Percentiles rank a stretch among this genome's conserved stretches.
These are phyloP conservation scores for Polyodon spathula DNA, from an alignment of 2,113 vertebrate genomes.

Conservation along the genomic window DNA sequence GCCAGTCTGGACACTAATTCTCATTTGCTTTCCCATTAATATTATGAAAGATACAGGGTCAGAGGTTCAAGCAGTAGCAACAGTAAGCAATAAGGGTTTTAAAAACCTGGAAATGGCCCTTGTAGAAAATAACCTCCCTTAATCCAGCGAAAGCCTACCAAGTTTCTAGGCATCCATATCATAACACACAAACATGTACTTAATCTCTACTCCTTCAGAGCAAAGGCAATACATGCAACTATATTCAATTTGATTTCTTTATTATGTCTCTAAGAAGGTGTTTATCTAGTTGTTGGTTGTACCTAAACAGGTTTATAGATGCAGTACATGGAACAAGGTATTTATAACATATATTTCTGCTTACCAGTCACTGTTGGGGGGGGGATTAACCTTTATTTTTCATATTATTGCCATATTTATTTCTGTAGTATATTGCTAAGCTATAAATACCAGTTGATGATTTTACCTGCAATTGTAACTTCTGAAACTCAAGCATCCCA, in stretches of 20 bases:
- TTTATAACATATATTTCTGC: slow-evolving; percentile 20
- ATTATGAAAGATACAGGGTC: slow-evolving; percentile 44
- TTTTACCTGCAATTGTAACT: too few relatives aligned
- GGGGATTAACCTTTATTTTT: slow-evolving; percentile 17
- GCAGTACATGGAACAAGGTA: slow-evolving; percentile 1
- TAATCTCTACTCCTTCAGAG: slow-evolving; percentile 2
- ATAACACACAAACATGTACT: slow-evolving; percentile 18
- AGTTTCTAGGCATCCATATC: slow-evolving; percentile 26
- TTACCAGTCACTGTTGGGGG: slow-evolving; percentile 14
- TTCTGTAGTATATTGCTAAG: background rate
- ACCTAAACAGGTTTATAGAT: slow-evolving; percentile 21
- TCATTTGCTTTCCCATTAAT: slow-evolving; percentile 47
- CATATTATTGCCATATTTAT: background rate
- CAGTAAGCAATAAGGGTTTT: slow-evolving; percentile 43
- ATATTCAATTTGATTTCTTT: slow-evolving; percentile 31
- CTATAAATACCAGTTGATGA: too few relatives aligned
- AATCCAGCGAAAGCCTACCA: slow-evolving; percentile 26
- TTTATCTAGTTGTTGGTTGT: slow-evolving; percentile 25
- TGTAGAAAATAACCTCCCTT: slow-evolving; percentile 32
- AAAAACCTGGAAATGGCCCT: slow-evolving; percentile 25
- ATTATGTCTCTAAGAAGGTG: slow-evolving; percentile 22
- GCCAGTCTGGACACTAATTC: slow-evolving; percentile 40
- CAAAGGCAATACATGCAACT: slow-evolving; percentile 27
- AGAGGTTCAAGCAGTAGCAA: slow-evolving; percentile 34
- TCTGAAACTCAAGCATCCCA: too few relatives aligned